Evolutionary conservation across 2,888 invertebrate genomes (phyloP).

Genomic region (Phyllotreta striolata): DNA sequence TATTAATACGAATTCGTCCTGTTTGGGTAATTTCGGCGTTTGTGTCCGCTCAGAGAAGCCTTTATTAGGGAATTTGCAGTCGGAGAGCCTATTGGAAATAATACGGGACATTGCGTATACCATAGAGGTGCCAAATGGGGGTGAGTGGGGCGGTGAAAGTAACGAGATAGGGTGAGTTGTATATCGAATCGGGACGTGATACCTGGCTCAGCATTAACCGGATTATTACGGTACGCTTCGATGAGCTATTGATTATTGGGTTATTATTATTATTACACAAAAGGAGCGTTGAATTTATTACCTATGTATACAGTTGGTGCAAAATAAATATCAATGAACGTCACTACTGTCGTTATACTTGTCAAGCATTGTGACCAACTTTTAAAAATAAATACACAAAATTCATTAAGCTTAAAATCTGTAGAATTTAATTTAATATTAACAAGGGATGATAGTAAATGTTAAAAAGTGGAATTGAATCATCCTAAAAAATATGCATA

Average conservation of each 20-base stretch:
- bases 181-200: conserved; percentile 10
- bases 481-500: too few relatives aligned
- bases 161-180: too few relatives aligned
- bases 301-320: too few relatives aligned
- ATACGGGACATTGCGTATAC: conserved; percentile 6
- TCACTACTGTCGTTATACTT: too few relatives aligned
- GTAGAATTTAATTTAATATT: too few relatives aligned
- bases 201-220: neutral
- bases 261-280: neutral
- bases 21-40: neutral
- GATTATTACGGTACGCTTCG: conserved; percentile 7
- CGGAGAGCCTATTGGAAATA: conserved; percentile 21
- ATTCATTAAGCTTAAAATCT: too few relatives aligned
- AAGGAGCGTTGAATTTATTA: too few relatives aligned
- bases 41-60: conserved; percentile 1
- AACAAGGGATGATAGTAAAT: too few relatives aligned
- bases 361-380: too few relatives aligned
- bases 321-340: too few relatives aligned
- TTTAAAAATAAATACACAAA: too few relatives aligned
- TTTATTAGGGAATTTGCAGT: conserved; percentile 24
- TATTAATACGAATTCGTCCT: conserved; percentile 24
- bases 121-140: conserved; percentile 7
- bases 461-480: too few relatives aligned
- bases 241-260: conserved; percentile 4
- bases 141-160: neutral